These are phyloP conservation scores for Euborellia annulipes DNA, from an alignment of 1,140 invertebrate species.

Conservation along the genomic window DNA sequence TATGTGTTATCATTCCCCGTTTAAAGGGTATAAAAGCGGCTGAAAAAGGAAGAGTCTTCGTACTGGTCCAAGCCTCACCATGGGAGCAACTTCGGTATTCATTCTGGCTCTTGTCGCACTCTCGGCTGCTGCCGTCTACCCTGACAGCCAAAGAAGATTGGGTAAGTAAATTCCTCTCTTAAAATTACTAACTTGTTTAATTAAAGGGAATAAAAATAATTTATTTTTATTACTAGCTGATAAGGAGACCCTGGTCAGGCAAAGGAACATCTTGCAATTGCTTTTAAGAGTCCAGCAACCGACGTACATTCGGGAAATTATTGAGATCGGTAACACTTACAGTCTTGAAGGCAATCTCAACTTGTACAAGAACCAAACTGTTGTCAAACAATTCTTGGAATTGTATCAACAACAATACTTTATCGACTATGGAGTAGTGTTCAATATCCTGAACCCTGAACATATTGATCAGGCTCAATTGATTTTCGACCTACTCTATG, in stretches of 20 bases:
- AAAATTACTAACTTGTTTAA: too few relatives aligned
- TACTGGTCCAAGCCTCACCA: too few relatives aligned
- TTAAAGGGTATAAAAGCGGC: too few relatives aligned
- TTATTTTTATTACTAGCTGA: constrained; percentile 28
- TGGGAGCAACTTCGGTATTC: too few relatives aligned
- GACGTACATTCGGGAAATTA: constrained; percentile 29
- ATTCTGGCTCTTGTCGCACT: too few relatives aligned
- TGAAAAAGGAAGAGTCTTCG: too few relatives aligned
- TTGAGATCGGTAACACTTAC: constrained; percentile 34
- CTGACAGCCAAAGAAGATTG: too few relatives aligned
- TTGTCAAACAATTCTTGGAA: constrained; percentile 40
- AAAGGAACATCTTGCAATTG: constrained; percentile 41
- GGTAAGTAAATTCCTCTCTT: too few relatives aligned
- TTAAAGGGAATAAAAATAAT: too few relatives aligned
- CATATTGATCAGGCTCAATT: constrained; percentile 42
- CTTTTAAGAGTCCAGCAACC: constrained; percentile 40
- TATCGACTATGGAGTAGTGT: constrained; percentile 39
- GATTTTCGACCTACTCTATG: constrained; percentile 50
- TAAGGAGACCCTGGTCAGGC: constrained; percentile 36
- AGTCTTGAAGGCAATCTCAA: constrained; percentile 34
- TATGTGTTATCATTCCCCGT: too few relatives aligned
- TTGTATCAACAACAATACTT: constrained; percentile 35
- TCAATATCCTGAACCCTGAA: constrained; percentile 38
- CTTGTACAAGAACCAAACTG: constrained; percentile 30
- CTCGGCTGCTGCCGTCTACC: too few relatives aligned